Evolutionary conservation across 2,797 vertebrate genomes (phyloP).

Genomic region (Gymnocypris eckloni): DNA sequence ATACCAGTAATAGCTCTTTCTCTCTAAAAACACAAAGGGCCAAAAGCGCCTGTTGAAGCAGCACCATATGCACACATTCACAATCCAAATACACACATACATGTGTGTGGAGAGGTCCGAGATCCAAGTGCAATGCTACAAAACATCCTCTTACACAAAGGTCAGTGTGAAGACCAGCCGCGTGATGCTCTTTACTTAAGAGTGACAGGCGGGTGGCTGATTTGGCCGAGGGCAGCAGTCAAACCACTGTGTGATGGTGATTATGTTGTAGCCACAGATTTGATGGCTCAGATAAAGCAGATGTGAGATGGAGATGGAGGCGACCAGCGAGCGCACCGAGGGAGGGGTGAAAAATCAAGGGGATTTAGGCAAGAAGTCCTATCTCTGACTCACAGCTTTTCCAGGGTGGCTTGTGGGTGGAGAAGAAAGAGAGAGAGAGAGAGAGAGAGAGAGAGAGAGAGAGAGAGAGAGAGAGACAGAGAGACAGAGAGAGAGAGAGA

Average conservation of each 20-base stretch:
- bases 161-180: slow-evolving; percentile 17
- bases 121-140: not conserved
- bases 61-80: not conserved
- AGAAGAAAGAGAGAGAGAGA: not conserved
- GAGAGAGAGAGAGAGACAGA: too few relatives aligned
- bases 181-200: not conserved
- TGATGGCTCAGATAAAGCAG: slow-evolving; percentile 40
- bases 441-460: too few relatives aligned
- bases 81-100: not conserved
- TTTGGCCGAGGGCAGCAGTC: slow-evolving; percentile 27
- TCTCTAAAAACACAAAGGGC: not conserved
- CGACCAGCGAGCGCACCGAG: not conserved
- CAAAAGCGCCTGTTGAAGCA: not conserved
- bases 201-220: not conserved
- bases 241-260: slow-evolving; percentile 33
- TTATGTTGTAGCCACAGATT: slow-evolving; percentile 45
- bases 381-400: slow-evolving; percentile 53
- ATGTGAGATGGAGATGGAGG: slow-evolving; percentile 52
- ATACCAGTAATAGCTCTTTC: not conserved
- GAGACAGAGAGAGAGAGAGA: not conserved
- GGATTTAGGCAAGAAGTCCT: slow-evolving; percentile 53
- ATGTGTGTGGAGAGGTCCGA: not conserved
- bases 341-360: slow-evolving; percentile 20
- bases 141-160: slow-evolving; percentile 7
- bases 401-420: slow-evolving; percentile 32